Percentiles rank a stretch among this genome's conserved stretches.
phyloP scores from a whole-genome alignment of 2,888 invertebrate species.

The Eulithis prunata region DNA sequence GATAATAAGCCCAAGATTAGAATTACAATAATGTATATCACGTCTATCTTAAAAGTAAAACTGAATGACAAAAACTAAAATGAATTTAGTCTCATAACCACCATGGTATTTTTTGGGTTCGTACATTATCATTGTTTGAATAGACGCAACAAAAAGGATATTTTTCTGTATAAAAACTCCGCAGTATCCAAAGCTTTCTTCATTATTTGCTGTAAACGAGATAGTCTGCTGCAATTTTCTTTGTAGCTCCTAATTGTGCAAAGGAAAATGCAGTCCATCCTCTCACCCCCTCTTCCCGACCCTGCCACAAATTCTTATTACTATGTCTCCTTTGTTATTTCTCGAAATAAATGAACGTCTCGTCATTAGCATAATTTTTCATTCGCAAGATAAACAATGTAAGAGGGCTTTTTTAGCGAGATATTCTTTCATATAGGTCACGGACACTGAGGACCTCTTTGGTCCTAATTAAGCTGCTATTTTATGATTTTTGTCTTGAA shows the following conservation, averaged over 20 bases:
- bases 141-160: no score
- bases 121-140: no score
- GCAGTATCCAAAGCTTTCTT: neutral
- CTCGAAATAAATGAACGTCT: slow-evolving; percentile 20
- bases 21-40: no score
- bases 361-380: slow-evolving; percentile 31
- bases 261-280: slow-evolving; percentile 3
- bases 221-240: neutral
- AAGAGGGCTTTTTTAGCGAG: slow-evolving; percentile 4
- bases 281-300: neutral
- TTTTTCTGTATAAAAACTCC: no score
- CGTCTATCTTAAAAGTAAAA: no score
- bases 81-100: no score
- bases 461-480: slow-evolving; percentile 24
- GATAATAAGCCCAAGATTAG: no score
- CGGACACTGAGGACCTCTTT: neutral
- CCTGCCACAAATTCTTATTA: slow-evolving; percentile 7
- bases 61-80: no score
- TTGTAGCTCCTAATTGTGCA: slow-evolving; percentile 7
- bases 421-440: slow-evolving; percentile 13
- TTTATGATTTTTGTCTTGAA: neutral
- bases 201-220: neutral
- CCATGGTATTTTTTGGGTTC: no score
- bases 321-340: slow-evolving; percentile 16
- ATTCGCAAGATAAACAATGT: slow-evolving; percentile 28